These are phyloP conservation scores for Pitta sordida DNA, from an alignment of 2,113 vertebrate species.

Conservation along the genomic window DNA sequence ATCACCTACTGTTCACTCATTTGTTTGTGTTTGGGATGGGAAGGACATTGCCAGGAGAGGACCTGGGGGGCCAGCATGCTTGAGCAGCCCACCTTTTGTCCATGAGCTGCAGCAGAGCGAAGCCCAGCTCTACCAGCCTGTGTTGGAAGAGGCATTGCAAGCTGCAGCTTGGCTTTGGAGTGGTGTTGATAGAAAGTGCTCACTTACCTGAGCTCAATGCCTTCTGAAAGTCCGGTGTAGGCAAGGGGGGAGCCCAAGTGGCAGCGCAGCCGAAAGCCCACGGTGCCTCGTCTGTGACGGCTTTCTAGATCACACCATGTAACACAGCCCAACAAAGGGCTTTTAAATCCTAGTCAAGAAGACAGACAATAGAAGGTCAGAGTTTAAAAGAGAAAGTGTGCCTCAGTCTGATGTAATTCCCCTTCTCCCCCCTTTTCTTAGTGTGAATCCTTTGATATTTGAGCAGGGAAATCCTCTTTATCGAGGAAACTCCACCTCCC, in stretches of 20 bases:
- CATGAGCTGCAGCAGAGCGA: accelerated
- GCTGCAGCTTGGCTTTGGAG: accelerated
- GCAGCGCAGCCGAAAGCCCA: background rate
- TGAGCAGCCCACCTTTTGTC: background rate
- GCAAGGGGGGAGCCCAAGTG: background rate
- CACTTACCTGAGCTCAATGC: background rate
- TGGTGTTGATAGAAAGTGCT: background rate
- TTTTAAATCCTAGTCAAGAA: constrained; percentile 58
- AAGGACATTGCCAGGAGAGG: background rate
- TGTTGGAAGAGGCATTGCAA: background rate
- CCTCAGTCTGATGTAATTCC: constrained; percentile 62
- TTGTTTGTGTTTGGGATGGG: constrained; percentile 38
- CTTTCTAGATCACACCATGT: constrained; percentile 40
- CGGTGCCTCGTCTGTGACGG: background rate
- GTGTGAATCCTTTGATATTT: constrained; percentile 67
- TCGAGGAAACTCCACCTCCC: constrained; percentile 59
- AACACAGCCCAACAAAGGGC: constrained; percentile 36
- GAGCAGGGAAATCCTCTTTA: constrained; percentile 72
- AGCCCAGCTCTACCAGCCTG: background rate
- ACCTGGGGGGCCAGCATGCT: accelerated
- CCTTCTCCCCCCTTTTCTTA: constrained; percentile 41
- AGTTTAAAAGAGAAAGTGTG: constrained; percentile 59
- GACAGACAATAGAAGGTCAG: constrained; percentile 58
- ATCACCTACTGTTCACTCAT: constrained; percentile 6
- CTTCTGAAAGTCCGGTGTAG: background rate